phyloP scores from a whole-genome alignment of 1,140 invertebrate genomes.

The Octopus bimaculoides region DNA sequence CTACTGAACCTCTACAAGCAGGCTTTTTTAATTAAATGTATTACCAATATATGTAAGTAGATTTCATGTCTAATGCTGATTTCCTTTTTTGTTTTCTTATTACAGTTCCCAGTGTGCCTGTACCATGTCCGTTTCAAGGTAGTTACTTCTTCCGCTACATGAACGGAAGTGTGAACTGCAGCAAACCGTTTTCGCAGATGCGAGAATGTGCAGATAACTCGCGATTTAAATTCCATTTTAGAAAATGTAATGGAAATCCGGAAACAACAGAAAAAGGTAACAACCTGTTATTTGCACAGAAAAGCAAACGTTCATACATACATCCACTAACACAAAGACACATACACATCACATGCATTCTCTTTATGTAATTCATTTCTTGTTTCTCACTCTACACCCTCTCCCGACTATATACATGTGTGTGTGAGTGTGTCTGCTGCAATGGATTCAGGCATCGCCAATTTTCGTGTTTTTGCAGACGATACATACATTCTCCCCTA shows the following conservation, averaged over 20 bases:
- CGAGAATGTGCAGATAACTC: conserved; percentile 49
- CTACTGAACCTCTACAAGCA: too few species aligned
- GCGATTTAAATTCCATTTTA: conserved; percentile 46
- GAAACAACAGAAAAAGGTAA: conserved; percentile 37
- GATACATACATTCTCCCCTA: too few species aligned
- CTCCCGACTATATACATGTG: neutral
- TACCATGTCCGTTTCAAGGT: conserved; percentile 55
- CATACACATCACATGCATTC: neutral
- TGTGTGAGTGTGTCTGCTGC: too few species aligned
- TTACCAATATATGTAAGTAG: too few species aligned
- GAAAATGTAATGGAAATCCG: conserved; percentile 35
- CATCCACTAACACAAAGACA: neutral
- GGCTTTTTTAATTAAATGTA: too few species aligned
- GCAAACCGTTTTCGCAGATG: conserved; percentile 35
- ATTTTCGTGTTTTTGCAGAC: too few species aligned
- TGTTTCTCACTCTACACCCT: neutral
- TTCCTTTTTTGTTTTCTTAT: conserved; percentile 17
- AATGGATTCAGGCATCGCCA: too few species aligned
- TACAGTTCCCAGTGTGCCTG: conserved; percentile 50
- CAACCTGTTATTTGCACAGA: too few species aligned
- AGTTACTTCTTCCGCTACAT: conserved; percentile 46
- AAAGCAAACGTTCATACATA: too few species aligned
- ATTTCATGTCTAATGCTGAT: too few species aligned
- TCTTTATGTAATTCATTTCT: neutral
- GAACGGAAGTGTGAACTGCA: conserved; percentile 33